Evolutionary conservation across 2,888 invertebrate genomes (phyloP), one percentile per base, ranked within the genome.

Genomic region (Amphipoea oculea): DNA sequence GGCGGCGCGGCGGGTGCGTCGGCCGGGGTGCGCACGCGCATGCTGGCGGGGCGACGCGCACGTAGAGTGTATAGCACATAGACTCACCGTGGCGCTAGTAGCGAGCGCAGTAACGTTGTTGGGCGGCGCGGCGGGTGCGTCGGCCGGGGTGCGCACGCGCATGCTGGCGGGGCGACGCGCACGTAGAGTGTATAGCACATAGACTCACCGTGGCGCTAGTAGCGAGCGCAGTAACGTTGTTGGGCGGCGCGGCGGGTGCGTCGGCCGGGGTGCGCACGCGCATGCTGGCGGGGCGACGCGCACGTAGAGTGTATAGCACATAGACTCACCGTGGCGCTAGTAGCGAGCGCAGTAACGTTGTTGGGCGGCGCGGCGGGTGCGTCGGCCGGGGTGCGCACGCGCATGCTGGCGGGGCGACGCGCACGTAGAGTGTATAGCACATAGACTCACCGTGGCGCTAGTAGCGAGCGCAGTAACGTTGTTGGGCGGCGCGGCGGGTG

Each of bases 1-100:
- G 99, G 99, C 23, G 99, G 98, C 88, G 98, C 98, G 12, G 98
- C 97, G n/a, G 99, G 99, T 71, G 97, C 97, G 88, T 98, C 98
- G 71, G 99, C 98, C 88, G 98, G 98, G 1, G 99, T 99, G 88
- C 92, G 88, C 78, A 90, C 90, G 17, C 68, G 12, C 23, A 36
- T 66, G 66, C 54, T 75, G 40, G 68, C 85, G 29, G 86, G 97
- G 98, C 98, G 80, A 99, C 98, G 96, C 98, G 98, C 91, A 99
- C 97, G 88, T 29, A 29, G 29, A 29, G 29, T 29, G 29, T 29
- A 29, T 29, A 29, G 29, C 29, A 29, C 29, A 29, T 29, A 45
- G 45, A 12, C 48, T 48, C 48, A 48, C 99, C 83, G 98, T 98
- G 79, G 99, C 98, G 88, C 99, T 98, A 40, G 98, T 98, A 11